phyloP scores from a whole-genome alignment of 1,140 invertebrate genomes.

The Drosophila serrata region DNA sequence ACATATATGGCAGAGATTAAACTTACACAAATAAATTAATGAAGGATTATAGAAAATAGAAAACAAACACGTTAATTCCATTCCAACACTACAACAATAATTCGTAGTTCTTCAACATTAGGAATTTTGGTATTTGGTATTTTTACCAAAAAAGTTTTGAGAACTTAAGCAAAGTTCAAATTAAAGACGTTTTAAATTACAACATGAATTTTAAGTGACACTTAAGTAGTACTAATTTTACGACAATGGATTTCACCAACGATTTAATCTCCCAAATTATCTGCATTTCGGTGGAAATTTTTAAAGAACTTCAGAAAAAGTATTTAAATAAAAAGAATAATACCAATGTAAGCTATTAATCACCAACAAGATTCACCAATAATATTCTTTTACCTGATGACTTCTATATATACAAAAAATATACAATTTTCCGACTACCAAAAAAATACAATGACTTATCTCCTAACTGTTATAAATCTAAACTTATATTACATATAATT shows the following conservation, averaged over 20 bases:
- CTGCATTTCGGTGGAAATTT: not conserved
- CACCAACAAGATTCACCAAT: not conserved
- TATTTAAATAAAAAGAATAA: not conserved
- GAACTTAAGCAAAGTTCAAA: not conserved
- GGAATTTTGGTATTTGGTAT: not conserved
- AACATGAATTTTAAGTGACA: not conserved
- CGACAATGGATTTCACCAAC: not conserved
- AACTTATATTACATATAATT: not conserved
- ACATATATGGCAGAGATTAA: not conserved
- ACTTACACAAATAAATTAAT: not conserved
- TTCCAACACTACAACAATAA: not conserved
- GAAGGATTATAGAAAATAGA: not conserved
- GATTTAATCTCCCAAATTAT: not conserved
- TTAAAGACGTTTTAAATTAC: not conserved
- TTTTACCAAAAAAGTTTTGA: not conserved
- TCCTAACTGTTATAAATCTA: too few relatives aligned
- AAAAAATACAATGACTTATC: too few relatives aligned
- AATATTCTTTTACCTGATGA: too few relatives aligned
- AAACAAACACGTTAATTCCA: not conserved
- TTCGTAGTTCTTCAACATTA: not conserved
- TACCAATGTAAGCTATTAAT: not conserved
- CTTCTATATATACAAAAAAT: too few relatives aligned
- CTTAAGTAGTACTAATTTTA: too few relatives aligned
- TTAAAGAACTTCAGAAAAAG: not conserved
- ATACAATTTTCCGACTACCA: too few relatives aligned